These are phyloP conservation scores for Muscicapa comitata DNA, from an alignment of 2,797 vertebrate genomes.

Conservation along the genomic window DNA sequence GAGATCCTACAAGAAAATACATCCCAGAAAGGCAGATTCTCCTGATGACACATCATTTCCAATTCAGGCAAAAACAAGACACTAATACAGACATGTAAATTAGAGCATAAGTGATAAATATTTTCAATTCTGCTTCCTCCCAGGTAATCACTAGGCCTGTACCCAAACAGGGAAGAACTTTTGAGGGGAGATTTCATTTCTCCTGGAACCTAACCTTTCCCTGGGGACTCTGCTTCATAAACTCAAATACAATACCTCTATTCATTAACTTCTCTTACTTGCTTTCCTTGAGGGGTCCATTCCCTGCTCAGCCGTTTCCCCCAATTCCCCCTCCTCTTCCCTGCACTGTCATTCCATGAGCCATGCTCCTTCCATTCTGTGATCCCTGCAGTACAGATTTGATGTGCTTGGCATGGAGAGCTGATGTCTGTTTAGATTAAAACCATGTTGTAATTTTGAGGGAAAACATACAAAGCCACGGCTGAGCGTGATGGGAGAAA, in stretches of 20 bases:
- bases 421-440: slow-evolving; percentile 47
- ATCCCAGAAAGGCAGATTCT: background rate
- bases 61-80: background rate
- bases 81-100: background rate
- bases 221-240: background rate
- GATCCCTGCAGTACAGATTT: background rate
- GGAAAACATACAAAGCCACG: slow-evolving; percentile 35
- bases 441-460: background rate
- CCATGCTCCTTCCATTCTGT: background rate
- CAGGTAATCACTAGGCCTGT: background rate
- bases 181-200: slow-evolving; percentile 20
- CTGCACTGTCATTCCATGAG: background rate
- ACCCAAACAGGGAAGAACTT: background rate
- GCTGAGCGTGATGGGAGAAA: background rate
- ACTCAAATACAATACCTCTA: slow-evolving; percentile 42
- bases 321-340: background rate
- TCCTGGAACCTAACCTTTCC: slow-evolving; percentile 45
- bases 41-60: background rate
- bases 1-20: background rate
- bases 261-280: slow-evolving; percentile 7
- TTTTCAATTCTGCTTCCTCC: background rate
- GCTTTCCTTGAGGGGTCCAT: background rate
- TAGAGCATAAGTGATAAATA: background rate
- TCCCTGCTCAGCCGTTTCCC: background rate
- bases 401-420: background rate